Percentiles rank a stretch among this genome's conserved stretches.
These are phyloP conservation scores for Parauchenoglanis punctatus DNA, from an alignment of 2,797 vertebrate genomes.

Conservation along the genomic window DNA sequence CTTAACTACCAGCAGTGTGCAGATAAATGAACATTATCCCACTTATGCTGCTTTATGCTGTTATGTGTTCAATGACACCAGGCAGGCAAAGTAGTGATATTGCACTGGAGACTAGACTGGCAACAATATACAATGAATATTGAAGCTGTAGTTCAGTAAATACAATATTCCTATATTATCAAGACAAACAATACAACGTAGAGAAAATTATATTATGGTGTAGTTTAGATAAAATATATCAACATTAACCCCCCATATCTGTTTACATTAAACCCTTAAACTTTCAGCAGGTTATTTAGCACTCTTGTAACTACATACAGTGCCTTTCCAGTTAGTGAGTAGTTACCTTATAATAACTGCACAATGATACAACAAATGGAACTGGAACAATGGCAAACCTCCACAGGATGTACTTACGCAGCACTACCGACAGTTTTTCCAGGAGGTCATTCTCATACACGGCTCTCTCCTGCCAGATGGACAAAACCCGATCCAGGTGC, in stretches of 20 bases:
- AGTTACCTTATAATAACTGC: not conserved
- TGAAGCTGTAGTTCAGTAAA: not conserved
- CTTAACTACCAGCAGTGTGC: not conserved
- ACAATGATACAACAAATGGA: too few relatives aligned
- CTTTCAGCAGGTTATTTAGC: not conserved
- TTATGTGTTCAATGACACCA: not conserved
- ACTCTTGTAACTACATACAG: not conserved
- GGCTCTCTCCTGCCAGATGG: conserved; percentile 97
- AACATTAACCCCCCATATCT: not conserved
- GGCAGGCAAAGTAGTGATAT: not conserved
- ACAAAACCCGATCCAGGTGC: conserved; percentile 91
- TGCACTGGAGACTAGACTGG: not conserved
- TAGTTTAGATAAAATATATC: not conserved
- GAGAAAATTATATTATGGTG: not conserved
- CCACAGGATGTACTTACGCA: conserved; percentile 81
- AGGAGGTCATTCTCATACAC: conserved; percentile 94
- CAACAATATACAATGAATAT: not conserved
- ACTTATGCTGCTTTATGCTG: too few relatives aligned
- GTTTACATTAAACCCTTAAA: not conserved
- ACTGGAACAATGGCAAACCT: not conserved
- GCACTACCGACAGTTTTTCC: conserved; percentile 89
- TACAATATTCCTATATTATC: not conserved
- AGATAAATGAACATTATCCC: too few relatives aligned
- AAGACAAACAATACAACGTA: not conserved
- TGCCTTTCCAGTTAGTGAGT: not conserved